Percentiles rank a stretch among this genome's conserved stretches.
phyloP scores from a whole-genome alignment of 2,113 vertebrate species.

The Athene noctua region DNA sequence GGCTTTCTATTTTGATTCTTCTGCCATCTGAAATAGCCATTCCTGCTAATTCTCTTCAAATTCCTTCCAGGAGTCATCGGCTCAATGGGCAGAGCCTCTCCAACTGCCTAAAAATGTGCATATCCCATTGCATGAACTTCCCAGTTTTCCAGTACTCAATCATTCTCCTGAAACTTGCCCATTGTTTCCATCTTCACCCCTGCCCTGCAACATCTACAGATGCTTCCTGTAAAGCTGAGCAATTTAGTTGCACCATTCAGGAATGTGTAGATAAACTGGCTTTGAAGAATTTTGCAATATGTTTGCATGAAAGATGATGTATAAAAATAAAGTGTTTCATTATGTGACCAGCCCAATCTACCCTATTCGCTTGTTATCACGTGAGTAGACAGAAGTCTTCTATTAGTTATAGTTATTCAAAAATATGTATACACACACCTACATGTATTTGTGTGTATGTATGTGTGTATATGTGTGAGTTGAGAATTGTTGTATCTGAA shows the following conservation, averaged over 20 bases:
- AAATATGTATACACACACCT: background rate
- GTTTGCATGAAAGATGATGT: background rate
- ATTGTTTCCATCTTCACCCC: constrained; percentile 66
- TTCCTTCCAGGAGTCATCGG: constrained; percentile 40
- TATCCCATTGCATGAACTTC: constrained; percentile 50
- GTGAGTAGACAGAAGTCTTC: background rate
- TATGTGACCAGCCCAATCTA: background rate
- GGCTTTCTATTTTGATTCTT: constrained; percentile 48
- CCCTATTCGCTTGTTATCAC: background rate
- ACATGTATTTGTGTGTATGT: background rate
- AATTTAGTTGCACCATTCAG: background rate
- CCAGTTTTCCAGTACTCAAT: constrained; percentile 64
- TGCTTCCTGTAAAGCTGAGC: constrained; percentile 71
- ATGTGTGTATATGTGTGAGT: background rate
- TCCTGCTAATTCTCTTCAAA: constrained; percentile 34
- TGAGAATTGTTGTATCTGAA: background rate
- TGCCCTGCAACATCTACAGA: constrained; percentile 68
- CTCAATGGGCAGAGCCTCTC: background rate
- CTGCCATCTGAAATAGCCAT: constrained; percentile 61
- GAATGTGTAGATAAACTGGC: constrained; percentile 48
- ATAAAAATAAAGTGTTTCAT: constrained; percentile 15
- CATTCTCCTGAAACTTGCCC: constrained; percentile 59
- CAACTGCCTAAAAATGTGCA: constrained; percentile 36
- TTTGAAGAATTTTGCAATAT: constrained; percentile 18
- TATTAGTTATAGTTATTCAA: background rate